These are phyloP conservation scores for Blomia tropicalis DNA, from an alignment of 2,888 invertebrate species.

Conservation along the genomic window DNA sequence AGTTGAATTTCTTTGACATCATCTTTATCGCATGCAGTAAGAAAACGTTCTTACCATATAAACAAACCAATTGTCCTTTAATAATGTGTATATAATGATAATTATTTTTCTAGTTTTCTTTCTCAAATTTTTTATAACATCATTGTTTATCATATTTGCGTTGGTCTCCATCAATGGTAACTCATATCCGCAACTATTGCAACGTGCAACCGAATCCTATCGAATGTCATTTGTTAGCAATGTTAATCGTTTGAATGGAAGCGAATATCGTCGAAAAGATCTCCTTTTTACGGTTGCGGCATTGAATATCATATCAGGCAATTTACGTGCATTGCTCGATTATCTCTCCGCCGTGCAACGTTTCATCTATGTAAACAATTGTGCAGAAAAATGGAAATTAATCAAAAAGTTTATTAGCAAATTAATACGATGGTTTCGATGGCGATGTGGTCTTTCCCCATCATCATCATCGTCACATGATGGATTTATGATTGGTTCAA, in stretches of 20 bases:
- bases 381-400: background rate
- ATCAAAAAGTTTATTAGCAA: too few relatives aligned
- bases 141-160: constrained; percentile 1
- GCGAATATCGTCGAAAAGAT: background rate
- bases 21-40: constrained; percentile 6
- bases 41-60: background rate
- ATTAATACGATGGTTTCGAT: background rate
- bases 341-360: background rate
- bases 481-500: background rate
- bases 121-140: constrained; percentile 10
- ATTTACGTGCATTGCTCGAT: background rate
- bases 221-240: background rate
- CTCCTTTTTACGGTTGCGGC: background rate
- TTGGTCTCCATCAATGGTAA: constrained; percentile 2
- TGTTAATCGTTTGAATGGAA: background rate
- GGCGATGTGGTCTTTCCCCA: background rate
- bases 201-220: background rate
- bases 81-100: background rate
- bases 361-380: background rate
- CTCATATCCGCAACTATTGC: background rate
- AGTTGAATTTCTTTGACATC: background rate
- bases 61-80: too few relatives aligned
- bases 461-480: background rate
- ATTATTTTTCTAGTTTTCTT: background rate
- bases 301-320: background rate